Percentiles rank a stretch among this genome's conserved stretches.
These are phyloP conservation scores for Ophioninae sp. DNA, from an alignment of 2,888 invertebrate species.

Conservation along the genomic window DNA sequence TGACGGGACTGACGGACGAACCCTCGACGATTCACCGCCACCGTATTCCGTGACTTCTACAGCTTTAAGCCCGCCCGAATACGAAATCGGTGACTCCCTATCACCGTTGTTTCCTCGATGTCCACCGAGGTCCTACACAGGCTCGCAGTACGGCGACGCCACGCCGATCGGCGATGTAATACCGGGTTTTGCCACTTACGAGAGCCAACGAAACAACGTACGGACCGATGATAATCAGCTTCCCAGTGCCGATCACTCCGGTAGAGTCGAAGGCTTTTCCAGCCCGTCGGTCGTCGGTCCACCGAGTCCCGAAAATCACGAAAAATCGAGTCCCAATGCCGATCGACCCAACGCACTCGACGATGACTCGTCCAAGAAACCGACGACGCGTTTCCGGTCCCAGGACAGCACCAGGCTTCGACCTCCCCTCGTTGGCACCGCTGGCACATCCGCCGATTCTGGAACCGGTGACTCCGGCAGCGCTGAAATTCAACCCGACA, in stretches of 20 bases:
- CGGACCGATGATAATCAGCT: conserved; percentile 4
- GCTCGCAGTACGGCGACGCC: conserved; percentile 56
- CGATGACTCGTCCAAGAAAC: conserved; percentile 49
- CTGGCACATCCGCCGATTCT: conserved; percentile 77
- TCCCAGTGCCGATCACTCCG: conserved; percentile 56
- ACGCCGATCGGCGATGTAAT: conserved; percentile 50
- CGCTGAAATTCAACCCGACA: conserved; percentile 76
- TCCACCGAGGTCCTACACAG: conserved; percentile 54
- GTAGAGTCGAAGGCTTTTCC: conserved; percentile 49
- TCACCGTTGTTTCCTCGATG: conserved; percentile 67
- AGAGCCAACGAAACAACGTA: conserved; percentile 44
- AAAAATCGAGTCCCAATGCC: conserved; percentile 32
- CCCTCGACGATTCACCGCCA: conserved; percentile 42
- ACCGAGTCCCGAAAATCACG: conserved; percentile 52
- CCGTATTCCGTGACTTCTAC: conserved; percentile 47
- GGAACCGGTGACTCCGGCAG: conserved; percentile 79
- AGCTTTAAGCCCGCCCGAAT: conserved; percentile 52
- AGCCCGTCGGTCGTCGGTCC: conserved; percentile 57
- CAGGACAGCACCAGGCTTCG: conserved; percentile 74
- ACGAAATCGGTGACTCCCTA: conserved; percentile 58
- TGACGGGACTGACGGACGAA: background rate
- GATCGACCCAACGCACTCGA: conserved; percentile 43
- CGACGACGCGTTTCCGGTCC: conserved; percentile 52
- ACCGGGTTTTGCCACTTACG: conserved; percentile 62
- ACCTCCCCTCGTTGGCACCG: conserved; percentile 75